Conservation (phyloP, 2,113 vertebrate species). For the Melanerpes aurifrons region DNA sequence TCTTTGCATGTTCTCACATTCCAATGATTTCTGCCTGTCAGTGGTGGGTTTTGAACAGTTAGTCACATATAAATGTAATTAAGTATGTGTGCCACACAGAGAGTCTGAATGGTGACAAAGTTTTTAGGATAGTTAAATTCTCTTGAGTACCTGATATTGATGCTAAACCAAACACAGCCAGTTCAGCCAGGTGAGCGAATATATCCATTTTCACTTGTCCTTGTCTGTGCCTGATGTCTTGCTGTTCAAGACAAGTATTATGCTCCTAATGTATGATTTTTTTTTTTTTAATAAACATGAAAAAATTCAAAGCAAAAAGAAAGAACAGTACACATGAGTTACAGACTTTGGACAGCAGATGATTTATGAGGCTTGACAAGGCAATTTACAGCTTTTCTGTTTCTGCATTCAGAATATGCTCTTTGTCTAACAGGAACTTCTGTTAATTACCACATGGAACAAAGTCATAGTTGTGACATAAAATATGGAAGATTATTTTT, state of each 20-base stretch:
- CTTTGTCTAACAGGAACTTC: not conserved
- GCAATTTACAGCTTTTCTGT: slow-evolving; percentile 22
- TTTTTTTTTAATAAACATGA: not conserved
- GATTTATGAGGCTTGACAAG: slow-evolving; percentile 55
- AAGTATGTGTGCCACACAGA: not conserved
- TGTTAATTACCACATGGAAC: slow-evolving; percentile 1
- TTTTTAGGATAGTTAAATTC: not conserved
- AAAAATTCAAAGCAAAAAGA: not conserved
- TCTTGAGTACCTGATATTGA: not conserved
- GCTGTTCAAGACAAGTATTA: not conserved
- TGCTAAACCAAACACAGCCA: not conserved
- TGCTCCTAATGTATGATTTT: not conserved
- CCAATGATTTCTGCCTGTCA: not conserved
- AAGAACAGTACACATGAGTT: not conserved
- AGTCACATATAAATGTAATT: rapidly evolving
- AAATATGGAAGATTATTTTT: not conserved
- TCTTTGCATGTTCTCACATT: not conserved
- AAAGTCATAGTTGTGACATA: not conserved
- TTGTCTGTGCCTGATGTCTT: not conserved
- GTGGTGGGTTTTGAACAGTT: not conserved
- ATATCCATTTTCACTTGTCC: not conserved
- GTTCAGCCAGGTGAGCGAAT: not conserved
- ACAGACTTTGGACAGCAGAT: not conserved
- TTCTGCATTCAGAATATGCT: not conserved
- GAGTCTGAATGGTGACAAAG: not conserved